A percentile compares a stretch with the other conserved stretches of the same genome.
These are phyloP conservation scores for Kobus ellipsiprymnus DNA, from an alignment of 2,113 vertebrate species.

Conservation along the genomic window DNA sequence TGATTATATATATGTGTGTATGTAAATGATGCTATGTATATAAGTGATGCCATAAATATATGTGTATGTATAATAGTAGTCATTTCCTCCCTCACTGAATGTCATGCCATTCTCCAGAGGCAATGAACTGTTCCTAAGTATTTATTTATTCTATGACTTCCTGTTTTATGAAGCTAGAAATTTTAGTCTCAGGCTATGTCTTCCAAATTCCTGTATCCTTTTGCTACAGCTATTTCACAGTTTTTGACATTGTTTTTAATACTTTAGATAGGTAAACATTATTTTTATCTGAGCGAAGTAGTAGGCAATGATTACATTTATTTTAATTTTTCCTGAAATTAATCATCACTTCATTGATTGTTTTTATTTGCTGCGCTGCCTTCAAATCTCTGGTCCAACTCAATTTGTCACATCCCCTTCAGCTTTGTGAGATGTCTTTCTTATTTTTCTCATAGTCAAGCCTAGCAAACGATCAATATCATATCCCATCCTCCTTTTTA, in stretches of 20 bases:
- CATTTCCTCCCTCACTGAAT: background rate
- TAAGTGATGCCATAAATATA: background rate
- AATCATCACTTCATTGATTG: background rate
- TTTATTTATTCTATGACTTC: background rate
- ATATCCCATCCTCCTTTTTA: no score
- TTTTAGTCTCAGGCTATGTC: background rate
- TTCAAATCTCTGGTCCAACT: background rate
- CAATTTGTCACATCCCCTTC: background rate
- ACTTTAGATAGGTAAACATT: background rate
- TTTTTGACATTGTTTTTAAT: background rate
- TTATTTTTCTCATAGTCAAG: background rate
- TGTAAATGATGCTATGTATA: background rate
- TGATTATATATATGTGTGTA: no score
- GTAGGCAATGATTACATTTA: background rate
- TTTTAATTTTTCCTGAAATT: constrained; percentile 5
- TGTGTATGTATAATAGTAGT: background rate
- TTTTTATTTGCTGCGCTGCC: background rate
- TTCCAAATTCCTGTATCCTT: background rate
- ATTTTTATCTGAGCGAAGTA: background rate
- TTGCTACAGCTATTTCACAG: background rate
- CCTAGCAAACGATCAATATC: background rate
- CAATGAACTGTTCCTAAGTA: background rate
- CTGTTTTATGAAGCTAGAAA: background rate
- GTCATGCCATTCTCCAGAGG: background rate
- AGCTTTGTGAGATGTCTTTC: background rate